Percentiles rank a stretch among this genome's conserved stretches.
Evolutionary conservation across 2,113 vertebrate genomes (phyloP).

Genomic region (Microcebus ravelobensis): DNA sequence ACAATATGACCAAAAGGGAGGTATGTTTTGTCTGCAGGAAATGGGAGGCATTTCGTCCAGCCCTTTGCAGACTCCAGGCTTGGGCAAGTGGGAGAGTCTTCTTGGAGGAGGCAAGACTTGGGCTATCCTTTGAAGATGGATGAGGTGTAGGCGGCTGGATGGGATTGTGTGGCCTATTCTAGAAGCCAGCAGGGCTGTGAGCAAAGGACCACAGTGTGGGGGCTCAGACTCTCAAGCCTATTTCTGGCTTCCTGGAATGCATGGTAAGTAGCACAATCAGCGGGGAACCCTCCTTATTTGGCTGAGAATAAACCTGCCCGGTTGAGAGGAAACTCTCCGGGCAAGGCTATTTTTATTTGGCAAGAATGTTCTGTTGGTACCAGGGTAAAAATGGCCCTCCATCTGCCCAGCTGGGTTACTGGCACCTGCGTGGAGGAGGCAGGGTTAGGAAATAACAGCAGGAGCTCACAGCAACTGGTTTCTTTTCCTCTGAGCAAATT

Average conservation of each 20-base stretch:
- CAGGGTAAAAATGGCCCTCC: conserved; percentile 45
- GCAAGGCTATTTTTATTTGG: conserved; percentile 44
- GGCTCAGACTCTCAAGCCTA: background rate
- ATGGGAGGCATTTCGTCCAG: background rate
- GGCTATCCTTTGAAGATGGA: background rate
- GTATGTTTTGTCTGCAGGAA: background rate
- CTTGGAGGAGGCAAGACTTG: background rate
- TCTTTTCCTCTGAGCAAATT: background rate
- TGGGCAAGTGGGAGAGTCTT: background rate
- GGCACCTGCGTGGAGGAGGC: background rate
- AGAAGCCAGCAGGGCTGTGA: background rate
- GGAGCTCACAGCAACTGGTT: background rate
- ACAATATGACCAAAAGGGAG: background rate
- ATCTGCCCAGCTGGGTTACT: conserved; percentile 21
- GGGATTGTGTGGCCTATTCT: background rate
- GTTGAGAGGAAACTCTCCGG: conserved; percentile 23
- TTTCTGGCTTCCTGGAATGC: background rate
- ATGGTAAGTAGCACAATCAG: background rate
- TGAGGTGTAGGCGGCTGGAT: background rate
- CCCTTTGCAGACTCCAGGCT: background rate
- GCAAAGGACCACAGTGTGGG: background rate
- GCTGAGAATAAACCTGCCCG: background rate
- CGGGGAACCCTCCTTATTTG: background rate
- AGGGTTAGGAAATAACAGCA: background rate
- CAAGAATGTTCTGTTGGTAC: conserved; percentile 17